phyloP scores from a whole-genome alignment of 37 sponge, comb jelly and placozoan species.

The Amphimedon queenslandica region DNA sequence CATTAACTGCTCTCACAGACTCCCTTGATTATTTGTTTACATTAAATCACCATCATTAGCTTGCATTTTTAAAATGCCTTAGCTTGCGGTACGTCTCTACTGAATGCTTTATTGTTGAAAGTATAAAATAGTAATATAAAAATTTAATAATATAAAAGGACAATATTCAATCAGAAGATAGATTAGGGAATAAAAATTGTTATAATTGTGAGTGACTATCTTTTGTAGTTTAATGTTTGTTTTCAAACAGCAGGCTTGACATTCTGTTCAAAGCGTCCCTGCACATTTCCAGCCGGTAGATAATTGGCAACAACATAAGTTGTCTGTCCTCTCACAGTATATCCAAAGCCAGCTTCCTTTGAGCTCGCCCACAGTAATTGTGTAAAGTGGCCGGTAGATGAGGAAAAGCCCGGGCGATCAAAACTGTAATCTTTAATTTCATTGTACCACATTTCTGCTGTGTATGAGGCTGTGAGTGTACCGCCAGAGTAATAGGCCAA shows the following conservation, averaged over 20 bases:
- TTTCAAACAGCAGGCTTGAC: slow-evolving; percentile 25
- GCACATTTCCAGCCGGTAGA: slow-evolving; percentile 76
- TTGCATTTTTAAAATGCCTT: too few relatives aligned
- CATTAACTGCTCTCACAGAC: too few relatives aligned
- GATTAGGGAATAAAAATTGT: not conserved
- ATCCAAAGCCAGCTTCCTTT: slow-evolving; percentile 67
- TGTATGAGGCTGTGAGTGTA: slow-evolving; percentile 40
- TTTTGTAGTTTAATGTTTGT: not conserved
- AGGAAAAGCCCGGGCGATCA: slow-evolving; percentile 56
- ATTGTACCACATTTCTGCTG: slow-evolving; percentile 76
- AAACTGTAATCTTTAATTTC: slow-evolving; percentile 80
- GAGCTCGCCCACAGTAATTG: slow-evolving; percentile 88
- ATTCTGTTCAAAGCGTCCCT: slow-evolving; percentile 53
- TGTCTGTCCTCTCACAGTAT: slow-evolving; percentile 21
- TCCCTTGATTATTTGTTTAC: too few relatives aligned
- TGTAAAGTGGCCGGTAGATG: slow-evolving; percentile 89
- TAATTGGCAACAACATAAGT: slow-evolving; percentile 79
- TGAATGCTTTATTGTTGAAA: too few relatives aligned
- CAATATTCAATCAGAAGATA: too few relatives aligned
- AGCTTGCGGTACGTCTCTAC: too few relatives aligned
- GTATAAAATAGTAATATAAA: too few relatives aligned
- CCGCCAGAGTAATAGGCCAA: slow-evolving; percentile 54
- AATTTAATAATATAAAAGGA: too few relatives aligned
- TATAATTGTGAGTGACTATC: not conserved
- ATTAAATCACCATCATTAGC: too few relatives aligned